Evolutionary conservation across 1,140 invertebrate genomes (phyloP), one percentile per base, ranked within the genome.

Genomic region (Drosophila yakuba): DNA sequence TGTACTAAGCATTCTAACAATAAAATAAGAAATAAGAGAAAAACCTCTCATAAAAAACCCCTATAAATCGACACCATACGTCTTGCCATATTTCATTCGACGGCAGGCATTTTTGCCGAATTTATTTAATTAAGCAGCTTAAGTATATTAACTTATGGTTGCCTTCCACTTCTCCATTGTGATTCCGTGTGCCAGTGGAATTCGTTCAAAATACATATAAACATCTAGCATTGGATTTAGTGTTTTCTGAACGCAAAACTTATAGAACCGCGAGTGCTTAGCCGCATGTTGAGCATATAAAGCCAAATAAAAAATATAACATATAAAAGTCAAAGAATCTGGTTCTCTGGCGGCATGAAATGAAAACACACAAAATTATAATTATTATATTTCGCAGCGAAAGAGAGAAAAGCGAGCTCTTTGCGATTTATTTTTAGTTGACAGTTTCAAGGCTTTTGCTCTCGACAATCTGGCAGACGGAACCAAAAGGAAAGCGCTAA

Each of bases 371-470:
- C 43, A 59, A 76, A 64, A 69, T 76, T 76, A 88, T 76, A 86
- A 88, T 86, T 88, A 82, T 86, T 67, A 80, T 79, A 79, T 59
- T 61, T 68, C 56, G 35, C 15, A 64, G 60, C 55, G 58, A 35
- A 56, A 36, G 67, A 80, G 62, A 51, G 51, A 48, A 43, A 66
- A 54, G 41, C 41, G 57, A 51, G 56, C 73, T 88, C 76, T 80
- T 71, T 84, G 68, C 67, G 84, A 90, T 88, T 89, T 88, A 88
- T 88, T 88, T 88, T 88, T 88, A 88, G 84, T 89, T 89, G 84
- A 90, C 84, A 89, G 80, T 88, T 88, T 88, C 84, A 88, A 88
- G 84, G 84, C 80, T 80, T 78, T 86, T 63, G 52, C 55, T 71
- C 56, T 64, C 54, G 61, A 57, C 36, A 51, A 59, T 60, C 66